Evolutionary conservation across 2,113 vertebrate species (phyloP).

Genomic region (Pomatorhinus ruficollis): DNA sequence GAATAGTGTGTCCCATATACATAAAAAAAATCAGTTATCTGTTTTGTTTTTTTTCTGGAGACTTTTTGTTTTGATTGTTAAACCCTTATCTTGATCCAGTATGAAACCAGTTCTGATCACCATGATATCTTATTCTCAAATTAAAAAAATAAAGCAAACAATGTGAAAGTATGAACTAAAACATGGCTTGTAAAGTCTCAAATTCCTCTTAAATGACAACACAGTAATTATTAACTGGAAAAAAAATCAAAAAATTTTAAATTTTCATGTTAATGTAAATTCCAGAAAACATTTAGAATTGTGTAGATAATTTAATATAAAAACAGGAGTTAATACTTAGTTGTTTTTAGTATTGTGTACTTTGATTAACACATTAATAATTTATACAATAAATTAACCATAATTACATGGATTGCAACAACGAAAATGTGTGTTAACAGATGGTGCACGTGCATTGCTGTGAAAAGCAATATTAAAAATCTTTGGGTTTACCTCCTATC

Average conservation of each 20-base stretch:
- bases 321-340: background rate
- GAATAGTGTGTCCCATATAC: rapidly evolving
- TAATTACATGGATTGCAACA: background rate
- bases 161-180: background rate
- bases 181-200: background rate
- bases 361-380: background rate
- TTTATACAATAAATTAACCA: background rate
- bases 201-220: background rate
- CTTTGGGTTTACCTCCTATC: background rate
- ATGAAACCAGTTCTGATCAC: background rate
- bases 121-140: background rate
- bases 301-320: background rate
- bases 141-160: background rate
- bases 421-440: background rate
- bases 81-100: background rate
- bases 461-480: background rate
- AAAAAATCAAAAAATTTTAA: background rate
- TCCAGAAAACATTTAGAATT: background rate
- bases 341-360: background rate
- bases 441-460: background rate
- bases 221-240: background rate
- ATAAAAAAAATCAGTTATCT: background rate
- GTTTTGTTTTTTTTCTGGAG: background rate
- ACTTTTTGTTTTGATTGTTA: background rate
- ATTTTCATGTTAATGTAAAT: background rate